These are phyloP conservation scores for Mesorhabditis belari DNA, from an alignment of 2,888 invertebrate species.

Conservation along the genomic window DNA sequence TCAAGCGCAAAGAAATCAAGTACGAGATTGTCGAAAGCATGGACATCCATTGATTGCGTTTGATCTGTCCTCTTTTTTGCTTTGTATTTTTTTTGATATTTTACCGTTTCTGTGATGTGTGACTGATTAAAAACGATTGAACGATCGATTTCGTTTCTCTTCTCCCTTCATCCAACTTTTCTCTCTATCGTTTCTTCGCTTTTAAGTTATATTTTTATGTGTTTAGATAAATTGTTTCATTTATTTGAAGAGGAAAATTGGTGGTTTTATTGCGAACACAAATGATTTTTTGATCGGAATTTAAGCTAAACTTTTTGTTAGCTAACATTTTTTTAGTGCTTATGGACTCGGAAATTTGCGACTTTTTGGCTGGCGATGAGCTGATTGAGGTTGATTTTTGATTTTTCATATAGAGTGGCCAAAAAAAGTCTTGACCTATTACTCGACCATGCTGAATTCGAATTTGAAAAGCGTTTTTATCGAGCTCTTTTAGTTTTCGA, in stretches of 20 bases:
- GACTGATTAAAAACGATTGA: neutral
- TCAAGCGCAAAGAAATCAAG: constrained; percentile 48
- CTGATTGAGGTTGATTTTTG: constrained; percentile 20
- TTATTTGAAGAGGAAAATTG: too few species aligned
- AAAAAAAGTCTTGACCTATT: too few species aligned
- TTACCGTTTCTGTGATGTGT: neutral
- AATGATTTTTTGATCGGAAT: neutral
- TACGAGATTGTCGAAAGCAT: constrained; percentile 51
- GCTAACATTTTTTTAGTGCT: neutral
- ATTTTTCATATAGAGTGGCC: neutral
- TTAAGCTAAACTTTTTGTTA: neutral
- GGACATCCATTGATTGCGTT: too few species aligned
- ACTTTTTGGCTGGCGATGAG: constrained; percentile 40
- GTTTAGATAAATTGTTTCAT: too few species aligned
- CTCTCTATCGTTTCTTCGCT: too few species aligned
- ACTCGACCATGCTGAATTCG: too few species aligned
- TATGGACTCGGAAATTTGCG: constrained; percentile 41
- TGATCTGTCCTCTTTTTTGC: neutral
- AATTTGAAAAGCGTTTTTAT: too few species aligned
- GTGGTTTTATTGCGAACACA: too few species aligned
- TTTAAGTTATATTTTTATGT: too few species aligned
- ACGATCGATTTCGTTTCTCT: neutral
- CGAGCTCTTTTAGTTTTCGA: too few species aligned
- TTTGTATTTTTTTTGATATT: neutral
- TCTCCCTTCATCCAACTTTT: too few species aligned